Conservation (phyloP, 2,888 invertebrate genomes). For the Griposia aprilina region DNA sequence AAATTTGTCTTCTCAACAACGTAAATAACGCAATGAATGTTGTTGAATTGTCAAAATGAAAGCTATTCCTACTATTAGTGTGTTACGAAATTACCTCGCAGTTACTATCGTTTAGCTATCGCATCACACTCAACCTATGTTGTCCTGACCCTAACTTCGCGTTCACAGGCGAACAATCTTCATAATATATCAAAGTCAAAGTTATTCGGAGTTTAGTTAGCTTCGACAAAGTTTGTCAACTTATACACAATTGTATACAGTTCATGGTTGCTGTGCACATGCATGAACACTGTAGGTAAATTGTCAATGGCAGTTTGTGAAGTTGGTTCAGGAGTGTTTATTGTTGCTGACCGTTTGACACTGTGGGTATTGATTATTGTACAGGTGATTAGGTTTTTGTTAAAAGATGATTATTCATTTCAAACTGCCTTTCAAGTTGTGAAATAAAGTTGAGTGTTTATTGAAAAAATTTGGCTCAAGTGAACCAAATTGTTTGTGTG, state of each 20-base stretch:
- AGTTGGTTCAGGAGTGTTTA: constrained; percentile 12
- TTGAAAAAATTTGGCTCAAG: not conserved
- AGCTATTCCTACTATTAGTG: too few relatives aligned
- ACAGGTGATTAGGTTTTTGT: constrained; percentile 9
- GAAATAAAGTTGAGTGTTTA: not conserved
- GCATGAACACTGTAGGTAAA: constrained; percentile 17
- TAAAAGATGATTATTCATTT: not conserved
- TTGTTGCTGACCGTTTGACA: constrained; percentile 1
- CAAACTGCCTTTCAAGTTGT: too few relatives aligned
- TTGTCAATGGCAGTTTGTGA: constrained; percentile 37
- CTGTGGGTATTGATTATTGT: constrained; percentile 9
- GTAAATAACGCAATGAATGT: too few relatives aligned
- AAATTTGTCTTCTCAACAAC: too few relatives aligned
- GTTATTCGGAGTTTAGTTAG: constrained; percentile 68
- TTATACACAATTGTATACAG: constrained; percentile 53
- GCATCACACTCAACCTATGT: constrained; percentile 51
- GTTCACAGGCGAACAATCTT: constrained; percentile 69
- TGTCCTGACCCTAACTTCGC: constrained; percentile 52
- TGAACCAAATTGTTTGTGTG: too few relatives aligned
- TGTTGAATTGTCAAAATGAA: too few relatives aligned
- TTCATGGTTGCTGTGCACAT: constrained; percentile 38
- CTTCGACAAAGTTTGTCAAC: constrained; percentile 68
- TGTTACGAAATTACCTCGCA: too few relatives aligned
- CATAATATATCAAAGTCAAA: constrained; percentile 72
- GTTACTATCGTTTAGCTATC: constrained; percentile 41